These are phyloP conservation scores for Agelas oroides DNA, from an alignment of 37 sponge, comb jelly and placozoan species.

Conservation along the genomic window DNA sequence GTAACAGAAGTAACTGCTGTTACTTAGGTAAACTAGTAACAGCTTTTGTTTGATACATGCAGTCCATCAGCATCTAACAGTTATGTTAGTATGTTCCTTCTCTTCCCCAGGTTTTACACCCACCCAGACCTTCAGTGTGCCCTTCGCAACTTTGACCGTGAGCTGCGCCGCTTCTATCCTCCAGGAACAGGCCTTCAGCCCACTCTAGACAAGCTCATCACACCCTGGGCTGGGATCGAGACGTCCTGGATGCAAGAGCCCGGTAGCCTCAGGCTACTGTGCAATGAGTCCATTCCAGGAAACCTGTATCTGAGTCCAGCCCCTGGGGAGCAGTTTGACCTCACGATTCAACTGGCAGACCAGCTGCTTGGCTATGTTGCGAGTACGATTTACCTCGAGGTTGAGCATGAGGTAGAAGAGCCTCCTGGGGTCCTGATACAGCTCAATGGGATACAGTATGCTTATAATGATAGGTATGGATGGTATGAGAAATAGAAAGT, in stretches of 20 bases:
- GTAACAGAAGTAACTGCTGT: too few relatives aligned
- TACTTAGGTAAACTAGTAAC: too few relatives aligned
- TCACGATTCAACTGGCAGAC: conserved; percentile 74
- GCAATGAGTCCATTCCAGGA: conserved; percentile 50
- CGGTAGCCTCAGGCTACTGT: conserved; percentile 9
- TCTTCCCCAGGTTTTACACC: conserved; percentile 51
- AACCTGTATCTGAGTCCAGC: conserved; percentile 70
- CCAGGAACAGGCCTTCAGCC: conserved; percentile 65
- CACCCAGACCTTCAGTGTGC: conserved; percentile 68
- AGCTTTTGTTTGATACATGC: too few relatives aligned
- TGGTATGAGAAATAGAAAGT: too few relatives aligned
- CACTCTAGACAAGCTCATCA: conserved; percentile 61
- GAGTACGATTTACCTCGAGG: conserved; percentile 52
- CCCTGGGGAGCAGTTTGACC: conserved; percentile 84
- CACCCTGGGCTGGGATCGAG: conserved; percentile 79
- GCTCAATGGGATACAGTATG: conserved; percentile 73
- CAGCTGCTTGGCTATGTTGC: conserved; percentile 60
- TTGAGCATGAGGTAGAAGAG: conserved; percentile 2
- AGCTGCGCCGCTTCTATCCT: neutral
- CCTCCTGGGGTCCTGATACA: conserved; percentile 57
- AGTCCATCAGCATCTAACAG: too few relatives aligned
- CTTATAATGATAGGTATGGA: conserved; percentile 55
- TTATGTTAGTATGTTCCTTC: too few relatives aligned
- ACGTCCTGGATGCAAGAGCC: conserved; percentile 26
- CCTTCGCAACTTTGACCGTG: neutral